These are phyloP conservation scores for Paramormyrops hopkinsi DNA, from an alignment of 2,797 vertebrate species.

Conservation along the genomic window DNA sequence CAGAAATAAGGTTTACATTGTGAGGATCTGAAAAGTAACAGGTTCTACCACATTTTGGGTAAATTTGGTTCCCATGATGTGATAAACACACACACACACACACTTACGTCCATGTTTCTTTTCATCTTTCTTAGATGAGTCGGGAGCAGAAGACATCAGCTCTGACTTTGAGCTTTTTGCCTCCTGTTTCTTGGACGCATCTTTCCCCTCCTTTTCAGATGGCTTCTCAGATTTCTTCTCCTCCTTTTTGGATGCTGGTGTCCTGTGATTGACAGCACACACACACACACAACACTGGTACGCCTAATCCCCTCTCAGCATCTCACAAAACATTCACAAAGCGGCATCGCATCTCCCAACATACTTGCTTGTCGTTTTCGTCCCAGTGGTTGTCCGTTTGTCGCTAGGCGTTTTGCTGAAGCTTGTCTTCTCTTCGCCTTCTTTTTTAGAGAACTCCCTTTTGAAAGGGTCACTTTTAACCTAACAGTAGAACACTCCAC, in stretches of 20 bases:
- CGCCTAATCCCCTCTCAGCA: background rate
- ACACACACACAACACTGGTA: background rate
- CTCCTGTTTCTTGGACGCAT: constrained; percentile 75
- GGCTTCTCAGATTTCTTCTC: constrained; percentile 91
- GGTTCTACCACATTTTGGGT: background rate
- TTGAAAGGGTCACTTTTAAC: constrained; percentile 95
- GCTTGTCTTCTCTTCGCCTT: constrained; percentile 77
- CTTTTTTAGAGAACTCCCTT: constrained; percentile 84
- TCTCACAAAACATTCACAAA: background rate
- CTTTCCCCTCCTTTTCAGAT: constrained; percentile 84
- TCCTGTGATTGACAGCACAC: constrained; percentile 51
- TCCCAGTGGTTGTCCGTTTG: constrained; percentile 69
- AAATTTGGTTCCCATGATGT: no score
- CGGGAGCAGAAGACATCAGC: constrained; percentile 60
- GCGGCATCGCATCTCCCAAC: constrained; percentile 23
- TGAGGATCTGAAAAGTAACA: background rate
- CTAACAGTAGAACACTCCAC: constrained; percentile 46
- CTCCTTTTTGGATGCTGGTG: constrained; percentile 76
- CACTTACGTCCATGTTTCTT: constrained; percentile 82
- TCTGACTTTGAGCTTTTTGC: constrained; percentile 75
- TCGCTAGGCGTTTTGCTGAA: constrained; percentile 71
- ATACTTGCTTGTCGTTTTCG: constrained; percentile 68
- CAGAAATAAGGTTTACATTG: background rate
- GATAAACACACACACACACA: background rate
- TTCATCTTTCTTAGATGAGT: constrained; percentile 80